Percentiles rank a stretch among this genome's conserved stretches.
These are phyloP conservation scores for Sminthopsis crassicaudata DNA, from an alignment of 2,113 vertebrate genomes.

Conservation along the genomic window DNA sequence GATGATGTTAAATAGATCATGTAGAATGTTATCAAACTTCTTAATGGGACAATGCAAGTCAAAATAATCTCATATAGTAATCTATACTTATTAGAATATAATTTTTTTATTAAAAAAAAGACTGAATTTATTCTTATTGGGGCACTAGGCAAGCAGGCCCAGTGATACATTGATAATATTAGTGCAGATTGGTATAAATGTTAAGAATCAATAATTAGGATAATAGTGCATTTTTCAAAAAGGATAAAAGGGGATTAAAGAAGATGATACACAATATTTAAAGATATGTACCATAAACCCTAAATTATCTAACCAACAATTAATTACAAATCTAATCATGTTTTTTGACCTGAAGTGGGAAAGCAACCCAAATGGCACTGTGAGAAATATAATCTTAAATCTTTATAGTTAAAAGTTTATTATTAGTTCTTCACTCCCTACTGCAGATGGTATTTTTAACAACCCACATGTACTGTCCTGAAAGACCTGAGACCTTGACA, in stretches of 20 bases:
- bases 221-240: background rate
- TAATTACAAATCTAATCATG: background rate
- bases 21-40: too few species aligned
- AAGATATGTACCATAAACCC: background rate
- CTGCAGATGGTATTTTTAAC: too few species aligned
- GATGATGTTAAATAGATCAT: too few species aligned
- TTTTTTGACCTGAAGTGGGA: too few species aligned
- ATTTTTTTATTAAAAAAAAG: too few species aligned
- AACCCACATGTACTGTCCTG: too few species aligned
- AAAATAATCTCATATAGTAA: background rate
- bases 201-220: background rate
- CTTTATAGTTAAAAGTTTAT: too few species aligned
- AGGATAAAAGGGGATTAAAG: background rate
- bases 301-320: background rate
- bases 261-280: background rate
- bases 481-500: too few species aligned
- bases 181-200: background rate
- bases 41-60: background rate
- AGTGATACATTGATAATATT: background rate
- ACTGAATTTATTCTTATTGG: background rate
- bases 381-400: too few species aligned
- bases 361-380: too few species aligned
- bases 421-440: too few species aligned
- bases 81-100: background rate
- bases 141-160: background rate